Evolutionary conservation across 2,113 vertebrate species (phyloP), one percentile per base, ranked within the genome.

Genomic region (Grus americana): DNA sequence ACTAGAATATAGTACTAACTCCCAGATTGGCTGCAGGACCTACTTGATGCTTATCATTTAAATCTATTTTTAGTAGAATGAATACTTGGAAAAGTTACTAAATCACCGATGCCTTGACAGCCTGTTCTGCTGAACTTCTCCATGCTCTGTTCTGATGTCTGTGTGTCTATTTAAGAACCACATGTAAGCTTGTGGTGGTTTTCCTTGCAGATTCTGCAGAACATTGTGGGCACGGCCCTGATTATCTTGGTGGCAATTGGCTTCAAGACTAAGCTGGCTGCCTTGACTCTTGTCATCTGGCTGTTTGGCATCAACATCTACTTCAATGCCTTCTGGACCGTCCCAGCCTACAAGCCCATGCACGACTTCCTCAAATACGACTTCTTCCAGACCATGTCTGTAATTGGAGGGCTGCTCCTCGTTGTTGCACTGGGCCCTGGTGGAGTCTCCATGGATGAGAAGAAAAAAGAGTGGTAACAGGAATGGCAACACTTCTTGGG

Each of bases 381-480:
- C 97, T 99, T 99, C 98, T 99, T 99, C 98, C 99, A 99, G 98
- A 99, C 99, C 98, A 99, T 99, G 95, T 99, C 99, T 6, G 99
- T 99, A 84, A 99, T 99, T 26, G 99, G 99, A 17, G 99, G 99
- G 70, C 97, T 99, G 82, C 98, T 99, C 50, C 96, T 99, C 8
- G 99, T 99, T 95, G 99, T 99, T 96, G 99, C 99, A 4, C 98
- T 99, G n/a, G 99, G 99, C 49, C 99, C 99, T 0, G 99, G 99
- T 0, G 99, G 99, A 7, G 99, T 99, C 84, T 99, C 99, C 95
- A 99, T 99, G 99, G 99, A 99, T 59, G 99, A 99, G 98, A 99
- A 99, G 98, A 99, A 99, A 97, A 99, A 99, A 79, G 99, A 99
- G 96, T 99, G 99, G 99, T 99, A 98, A 98, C 89, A 83, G 96